Percentiles rank a stretch among this genome's conserved stretches.
phyloP scores from a whole-genome alignment of 1,140 invertebrate genomes.

The Drosophila pseudoobscura region DNA sequence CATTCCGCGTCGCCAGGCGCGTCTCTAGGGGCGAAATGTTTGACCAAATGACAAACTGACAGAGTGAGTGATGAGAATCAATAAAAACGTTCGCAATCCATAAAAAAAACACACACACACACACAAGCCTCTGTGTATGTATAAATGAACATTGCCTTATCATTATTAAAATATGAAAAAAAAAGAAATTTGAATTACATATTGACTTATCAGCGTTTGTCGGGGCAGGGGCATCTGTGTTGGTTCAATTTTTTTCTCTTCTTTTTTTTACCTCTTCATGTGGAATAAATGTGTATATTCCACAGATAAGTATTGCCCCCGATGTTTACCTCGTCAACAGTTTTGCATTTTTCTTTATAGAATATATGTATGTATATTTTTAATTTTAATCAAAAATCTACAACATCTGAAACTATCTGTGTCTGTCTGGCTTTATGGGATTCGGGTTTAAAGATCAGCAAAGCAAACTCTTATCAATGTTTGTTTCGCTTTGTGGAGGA shows the following conservation, averaged over 20 bases:
- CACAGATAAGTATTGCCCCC: conserved; percentile 23
- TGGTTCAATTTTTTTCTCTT: conserved; percentile 25
- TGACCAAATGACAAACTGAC: conserved; percentile 37
- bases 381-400: conserved; percentile 2
- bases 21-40: conserved; percentile 21
- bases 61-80: conserved; percentile 52
- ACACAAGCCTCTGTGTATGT: neutral
- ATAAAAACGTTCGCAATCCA: conserved; percentile 34
- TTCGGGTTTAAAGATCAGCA: too few species aligned
- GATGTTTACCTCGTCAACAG: conserved; percentile 34
- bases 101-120: too few species aligned
- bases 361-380: neutral
- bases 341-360: conserved; percentile 35
- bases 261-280: conserved; percentile 39
- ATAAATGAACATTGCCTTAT: conserved; percentile 53
- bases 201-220: conserved; percentile 67
- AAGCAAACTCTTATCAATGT: too few species aligned
- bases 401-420: conserved; percentile 1
- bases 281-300: conserved; percentile 19
- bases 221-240: neutral
- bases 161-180: conserved; percentile 68
- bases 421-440: neutral
- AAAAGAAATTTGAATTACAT: conserved; percentile 74
- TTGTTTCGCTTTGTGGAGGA: too few species aligned
- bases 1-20: neutral